A percentile compares a stretch with the other conserved stretches of the same genome.
These are phyloP conservation scores for Neoscelio sp. DNA, from an alignment of 2,888 invertebrate species.

Conservation along the genomic window DNA sequence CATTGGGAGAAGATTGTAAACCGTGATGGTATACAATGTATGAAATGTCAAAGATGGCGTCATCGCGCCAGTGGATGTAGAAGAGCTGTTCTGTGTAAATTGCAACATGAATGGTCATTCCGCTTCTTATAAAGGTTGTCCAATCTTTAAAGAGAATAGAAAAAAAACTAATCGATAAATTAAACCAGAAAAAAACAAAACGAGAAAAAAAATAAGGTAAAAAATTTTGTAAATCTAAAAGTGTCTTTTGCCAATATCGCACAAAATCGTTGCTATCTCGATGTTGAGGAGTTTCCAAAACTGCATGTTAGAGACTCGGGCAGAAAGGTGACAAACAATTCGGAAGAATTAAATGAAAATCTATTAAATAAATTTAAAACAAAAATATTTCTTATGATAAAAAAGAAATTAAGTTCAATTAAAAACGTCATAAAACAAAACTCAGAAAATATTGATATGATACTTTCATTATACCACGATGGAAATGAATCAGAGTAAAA, in stretches of 20 bases:
- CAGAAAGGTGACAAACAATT: too few relatives aligned
- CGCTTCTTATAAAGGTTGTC: too few relatives aligned
- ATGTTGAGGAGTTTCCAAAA: too few relatives aligned
- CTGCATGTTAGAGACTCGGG: too few relatives aligned
- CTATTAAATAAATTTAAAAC: too few relatives aligned
- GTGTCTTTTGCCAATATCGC: too few relatives aligned
- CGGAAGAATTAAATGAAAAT: too few relatives aligned
- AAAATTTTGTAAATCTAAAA: too few relatives aligned
- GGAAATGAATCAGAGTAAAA: neutral
- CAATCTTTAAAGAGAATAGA: neutral
- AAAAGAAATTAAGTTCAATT: neutral
- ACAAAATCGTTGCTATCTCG: too few relatives aligned
- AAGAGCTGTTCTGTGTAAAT: neutral
- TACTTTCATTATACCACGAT: neutral
- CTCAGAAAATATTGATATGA: neutral
- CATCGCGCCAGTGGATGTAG: neutral
- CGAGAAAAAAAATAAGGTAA: neutral
- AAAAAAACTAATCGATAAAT: slow-evolving; percentile 1
- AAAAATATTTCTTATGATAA: too few relatives aligned
- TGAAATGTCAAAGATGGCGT: neutral
- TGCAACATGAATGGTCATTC: neutral
- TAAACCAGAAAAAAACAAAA: neutral
- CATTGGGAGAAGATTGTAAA: slow-evolving; percentile 22
- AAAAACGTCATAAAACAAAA: neutral
- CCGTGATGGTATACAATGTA: slow-evolving; percentile 8